Evolutionary conservation across 2,888 invertebrate species (phyloP).

Genomic region (Dynastes tityus): DNA sequence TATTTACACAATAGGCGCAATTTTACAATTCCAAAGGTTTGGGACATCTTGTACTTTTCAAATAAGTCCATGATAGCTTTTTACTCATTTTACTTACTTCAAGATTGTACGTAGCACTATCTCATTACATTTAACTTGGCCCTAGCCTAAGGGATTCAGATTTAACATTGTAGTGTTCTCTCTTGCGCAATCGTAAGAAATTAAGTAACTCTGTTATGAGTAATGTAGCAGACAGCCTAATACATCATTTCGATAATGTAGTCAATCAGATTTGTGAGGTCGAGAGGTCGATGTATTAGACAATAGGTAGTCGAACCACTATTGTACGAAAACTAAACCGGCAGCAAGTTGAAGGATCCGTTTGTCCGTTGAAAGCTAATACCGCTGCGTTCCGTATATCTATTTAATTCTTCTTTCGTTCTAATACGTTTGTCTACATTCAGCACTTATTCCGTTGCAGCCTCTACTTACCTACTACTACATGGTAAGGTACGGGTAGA

Average conservation of each 20-base stretch:
- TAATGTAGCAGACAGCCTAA: slow-evolving; percentile 43
- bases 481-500: too few relatives aligned
- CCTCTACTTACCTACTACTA: too few relatives aligned
- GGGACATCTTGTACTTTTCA: too few relatives aligned
- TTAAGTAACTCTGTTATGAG: slow-evolving; percentile 48
- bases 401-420: neutral
- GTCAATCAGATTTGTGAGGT: slow-evolving; percentile 50
- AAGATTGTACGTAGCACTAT: neutral
- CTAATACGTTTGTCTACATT: neutral
- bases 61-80: too few relatives aligned
- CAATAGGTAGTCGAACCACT: slow-evolving; percentile 47
- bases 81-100: neutral
- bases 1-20: too few relatives aligned
- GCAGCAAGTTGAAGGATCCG: slow-evolving; percentile 35
- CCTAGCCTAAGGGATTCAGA: too few relatives aligned
- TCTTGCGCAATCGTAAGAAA: slow-evolving; percentile 5
- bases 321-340: slow-evolving; percentile 1
- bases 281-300: slow-evolving; percentile 49
- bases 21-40: too few relatives aligned
- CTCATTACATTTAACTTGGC: too few relatives aligned
- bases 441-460: too few relatives aligned
- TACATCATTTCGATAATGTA: slow-evolving; percentile 49
- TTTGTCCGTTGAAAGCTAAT: slow-evolving; percentile 37
- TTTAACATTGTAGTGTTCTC: neutral
- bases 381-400: neutral